Percentiles rank a stretch among this genome's conserved stretches.
These are phyloP conservation scores for Lissocephala sabroskyi DNA, from an alignment of 2,888 invertebrate genomes.

Conservation along the genomic window DNA sequence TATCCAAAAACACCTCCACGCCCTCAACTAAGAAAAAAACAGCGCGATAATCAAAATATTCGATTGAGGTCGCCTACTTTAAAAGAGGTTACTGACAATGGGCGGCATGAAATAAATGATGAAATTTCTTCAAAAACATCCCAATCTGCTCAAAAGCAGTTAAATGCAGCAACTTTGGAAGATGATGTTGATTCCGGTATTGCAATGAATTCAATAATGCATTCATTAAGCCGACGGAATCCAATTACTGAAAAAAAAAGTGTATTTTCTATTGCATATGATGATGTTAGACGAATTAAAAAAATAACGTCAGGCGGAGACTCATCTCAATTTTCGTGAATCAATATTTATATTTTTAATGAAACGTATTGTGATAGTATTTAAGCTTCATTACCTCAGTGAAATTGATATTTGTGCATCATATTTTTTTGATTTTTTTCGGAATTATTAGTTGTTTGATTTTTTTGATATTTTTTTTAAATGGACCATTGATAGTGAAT, in stretches of 20 bases:
- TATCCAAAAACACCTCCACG: slow-evolving; percentile 75
- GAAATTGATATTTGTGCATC: too few species aligned
- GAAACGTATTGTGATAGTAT: too few species aligned
- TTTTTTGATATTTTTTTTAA: too few species aligned
- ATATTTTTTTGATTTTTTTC: too few species aligned
- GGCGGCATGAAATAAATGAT: too few species aligned
- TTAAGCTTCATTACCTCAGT: too few species aligned
- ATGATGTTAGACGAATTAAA: slow-evolving; percentile 87
- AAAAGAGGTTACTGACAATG: too few species aligned
- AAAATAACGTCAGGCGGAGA: slow-evolving; percentile 86
- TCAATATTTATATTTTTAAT: too few species aligned
- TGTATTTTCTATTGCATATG: slow-evolving; percentile 93
- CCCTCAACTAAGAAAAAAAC: slow-evolving; percentile 72
- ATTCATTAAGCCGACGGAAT: slow-evolving; percentile 77
- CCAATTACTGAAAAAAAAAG: slow-evolving; percentile 90
- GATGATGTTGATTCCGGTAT: slow-evolving; percentile 86
- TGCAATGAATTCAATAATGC: slow-evolving; percentile 78
- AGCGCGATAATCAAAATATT: slow-evolving; percentile 64
- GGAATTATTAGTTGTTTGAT: too few species aligned
- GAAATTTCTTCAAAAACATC: too few species aligned
- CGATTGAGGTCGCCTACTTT: too few species aligned
- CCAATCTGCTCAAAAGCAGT: slow-evolving; percentile 72
- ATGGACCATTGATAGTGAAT: too few species aligned
- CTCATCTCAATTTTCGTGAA: slow-evolving; percentile 77
- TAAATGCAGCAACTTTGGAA: slow-evolving; percentile 77